Percentiles rank a stretch among this genome's conserved stretches.
Conservation (phyloP, 1,140 invertebrate genomes). For the Globodera ellingtonae region DNA sequence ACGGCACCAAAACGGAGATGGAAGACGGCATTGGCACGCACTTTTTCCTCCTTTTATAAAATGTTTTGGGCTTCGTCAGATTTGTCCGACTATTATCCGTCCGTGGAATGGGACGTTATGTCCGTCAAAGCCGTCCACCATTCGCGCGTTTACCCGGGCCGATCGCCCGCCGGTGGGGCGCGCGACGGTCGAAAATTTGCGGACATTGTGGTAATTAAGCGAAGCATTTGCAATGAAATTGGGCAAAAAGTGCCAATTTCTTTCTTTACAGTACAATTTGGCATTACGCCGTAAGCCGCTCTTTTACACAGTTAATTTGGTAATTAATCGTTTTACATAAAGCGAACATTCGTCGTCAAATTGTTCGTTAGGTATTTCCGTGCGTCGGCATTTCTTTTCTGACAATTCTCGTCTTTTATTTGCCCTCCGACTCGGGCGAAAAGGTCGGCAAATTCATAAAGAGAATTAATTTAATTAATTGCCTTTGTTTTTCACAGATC, state of each 20-base stretch:
- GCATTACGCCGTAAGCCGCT: slow-evolving; percentile 84
- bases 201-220: slow-evolving; percentile 20
- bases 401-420: slow-evolving; percentile 94
- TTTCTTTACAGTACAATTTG: slow-evolving; percentile 58
- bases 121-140: slow-evolving; percentile 84
- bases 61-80: slow-evolving; percentile 72
- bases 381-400: slow-evolving; percentile 92
- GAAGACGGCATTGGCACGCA: slow-evolving; percentile 53
- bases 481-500: slow-evolving; percentile 13
- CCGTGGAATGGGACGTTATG: slow-evolving; percentile 98
- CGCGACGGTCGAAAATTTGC: background rate
- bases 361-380: slow-evolving; percentile 78
- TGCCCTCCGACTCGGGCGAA: slow-evolving; percentile 95
- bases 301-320: slow-evolving; percentile 68
- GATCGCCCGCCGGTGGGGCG: slow-evolving; percentile 6
- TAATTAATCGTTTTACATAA: slow-evolving; percentile 1
- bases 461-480: background rate
- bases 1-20: slow-evolving; percentile 32
- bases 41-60: background rate
- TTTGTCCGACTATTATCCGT: slow-evolving; percentile 92
- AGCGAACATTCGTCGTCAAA: slow-evolving; percentile 65
- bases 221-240: background rate
- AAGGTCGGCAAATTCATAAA: slow-evolving; percentile 75
- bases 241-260: background rate
- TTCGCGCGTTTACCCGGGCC: slow-evolving; percentile 84